A percentile compares a stretch with the other conserved stretches of the same genome.
Evolutionary conservation across 2,113 vertebrate species (phyloP).

Genomic region (Onychostoma macrolepis): DNA sequence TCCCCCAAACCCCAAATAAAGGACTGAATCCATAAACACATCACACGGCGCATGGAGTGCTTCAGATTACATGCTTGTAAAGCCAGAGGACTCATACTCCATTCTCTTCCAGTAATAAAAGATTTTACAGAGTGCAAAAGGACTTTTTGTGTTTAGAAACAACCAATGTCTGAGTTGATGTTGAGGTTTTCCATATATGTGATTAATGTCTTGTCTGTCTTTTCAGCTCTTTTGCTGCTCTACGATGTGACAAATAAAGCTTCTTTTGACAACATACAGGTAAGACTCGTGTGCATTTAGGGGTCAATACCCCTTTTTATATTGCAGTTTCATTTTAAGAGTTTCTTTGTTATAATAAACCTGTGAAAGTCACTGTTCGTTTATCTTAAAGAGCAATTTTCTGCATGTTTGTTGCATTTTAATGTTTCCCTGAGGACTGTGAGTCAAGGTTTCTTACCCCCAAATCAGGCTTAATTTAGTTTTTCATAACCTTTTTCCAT

Average conservation of each 20-base stretch:
- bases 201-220: background rate
- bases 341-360: background rate
- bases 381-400: background rate
- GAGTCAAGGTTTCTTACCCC: background rate
- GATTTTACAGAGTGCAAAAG: background rate
- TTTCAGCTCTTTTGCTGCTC: constrained; percentile 42
- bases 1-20: constrained; percentile 52
- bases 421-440: background rate
- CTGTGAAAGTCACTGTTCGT: background rate
- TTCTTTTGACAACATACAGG: constrained; percentile 46
- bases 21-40: constrained; percentile 42
- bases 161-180: background rate
- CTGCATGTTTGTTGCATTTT: background rate
- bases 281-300: constrained; percentile 9
- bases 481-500: background rate
- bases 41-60: background rate
- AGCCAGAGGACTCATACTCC: background rate
- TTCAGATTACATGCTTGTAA: background rate
- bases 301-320: background rate
- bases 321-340: background rate
- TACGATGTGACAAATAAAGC: constrained; percentile 49
- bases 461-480: background rate
- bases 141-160: background rate
- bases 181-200: background rate
- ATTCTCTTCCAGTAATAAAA: background rate